phyloP scores from a whole-genome alignment of 2,888 invertebrate genomes.

The Pandemis corylana region DNA sequence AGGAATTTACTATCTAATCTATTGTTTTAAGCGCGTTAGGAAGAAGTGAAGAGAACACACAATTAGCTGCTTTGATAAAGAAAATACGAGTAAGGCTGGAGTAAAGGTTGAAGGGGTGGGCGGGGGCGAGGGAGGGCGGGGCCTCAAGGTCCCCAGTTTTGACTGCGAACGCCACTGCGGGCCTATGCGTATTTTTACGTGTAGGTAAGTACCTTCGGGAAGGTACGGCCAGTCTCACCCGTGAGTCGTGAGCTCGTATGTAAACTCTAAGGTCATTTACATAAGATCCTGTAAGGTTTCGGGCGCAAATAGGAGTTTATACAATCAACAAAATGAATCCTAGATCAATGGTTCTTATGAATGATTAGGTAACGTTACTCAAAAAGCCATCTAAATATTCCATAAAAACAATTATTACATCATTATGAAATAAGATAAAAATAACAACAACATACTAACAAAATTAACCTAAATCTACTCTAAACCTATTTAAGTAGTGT shows the following conservation, averaged over 20 bases:
- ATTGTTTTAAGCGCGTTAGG: conserved; percentile 17
- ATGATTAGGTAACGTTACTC: not conserved
- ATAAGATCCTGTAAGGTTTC: conserved; percentile 17
- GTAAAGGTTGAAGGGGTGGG: conserved; percentile 62
- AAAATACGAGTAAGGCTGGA: conserved; percentile 62
- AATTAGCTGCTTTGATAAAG: conserved; percentile 36
- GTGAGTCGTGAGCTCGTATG: conserved; percentile 5
- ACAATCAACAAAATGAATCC: not conserved
- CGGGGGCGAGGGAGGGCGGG: conserved; percentile 48
- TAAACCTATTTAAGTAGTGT: no score
- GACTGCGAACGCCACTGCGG: conserved; percentile 70
- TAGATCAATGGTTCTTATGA: not conserved
- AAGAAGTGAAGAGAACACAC: conserved; percentile 19
- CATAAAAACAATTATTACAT: not conserved
- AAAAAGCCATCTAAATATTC: no score
- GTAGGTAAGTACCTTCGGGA: conserved; percentile 32
- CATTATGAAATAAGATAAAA: no score
- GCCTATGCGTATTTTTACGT: conserved; percentile 75
- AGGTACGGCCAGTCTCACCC: conserved; percentile 21
- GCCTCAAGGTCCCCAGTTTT: conserved; percentile 60
- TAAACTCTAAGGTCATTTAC: conserved; percentile 15
- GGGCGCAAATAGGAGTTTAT: not conserved
- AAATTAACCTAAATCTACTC: no score
- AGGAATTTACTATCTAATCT: conserved; percentile 20
- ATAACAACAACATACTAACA: no score